A percentile compares a stretch with the other conserved stretches of the same genome.
Evolutionary conservation across 2,113 vertebrate species (phyloP).

Genomic region (Gnathonemus longibarbis): DNA sequence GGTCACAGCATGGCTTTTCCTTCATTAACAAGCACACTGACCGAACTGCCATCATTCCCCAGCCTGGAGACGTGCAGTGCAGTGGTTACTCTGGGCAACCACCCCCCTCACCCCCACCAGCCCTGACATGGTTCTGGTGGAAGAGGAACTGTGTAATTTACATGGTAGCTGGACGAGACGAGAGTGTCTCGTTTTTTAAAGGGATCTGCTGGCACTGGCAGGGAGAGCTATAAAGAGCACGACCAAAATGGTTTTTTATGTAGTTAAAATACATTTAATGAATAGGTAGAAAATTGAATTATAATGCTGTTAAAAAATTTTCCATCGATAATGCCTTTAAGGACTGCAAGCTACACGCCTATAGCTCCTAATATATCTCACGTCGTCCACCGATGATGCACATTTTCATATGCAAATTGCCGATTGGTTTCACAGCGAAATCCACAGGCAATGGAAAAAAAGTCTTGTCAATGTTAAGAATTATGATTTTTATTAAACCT

Average conservation of each 20-base stretch:
- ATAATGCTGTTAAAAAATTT: slow-evolving; percentile 37
- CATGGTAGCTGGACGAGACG: slow-evolving; percentile 35
- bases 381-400: slow-evolving; percentile 40
- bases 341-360: slow-evolving; percentile 20
- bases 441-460: slow-evolving; percentile 22
- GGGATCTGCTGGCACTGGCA: slow-evolving; percentile 33
- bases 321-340: slow-evolving; percentile 33
- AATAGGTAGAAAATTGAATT: slow-evolving; percentile 45
- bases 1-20: slow-evolving; percentile 53
- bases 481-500: slow-evolving; percentile 33
- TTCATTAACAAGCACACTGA: slow-evolving; percentile 44
- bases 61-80: slow-evolving; percentile 44
- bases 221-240: slow-evolving; percentile 43
- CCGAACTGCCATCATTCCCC: slow-evolving; percentile 42
- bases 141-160: slow-evolving; percentile 52
- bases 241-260: slow-evolving; percentile 43
- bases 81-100: slow-evolving; percentile 45
- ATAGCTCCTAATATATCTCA: slow-evolving; percentile 36
- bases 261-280: slow-evolving; percentile 48
- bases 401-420: slow-evolving; percentile 43
- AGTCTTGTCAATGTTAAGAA: slow-evolving; percentile 41
- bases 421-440: slow-evolving; percentile 36
- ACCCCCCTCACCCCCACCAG: slow-evolving; percentile 13
- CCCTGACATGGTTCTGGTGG: slow-evolving; percentile 36
- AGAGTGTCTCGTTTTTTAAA: slow-evolving; percentile 32